A percentile compares a stretch with the other conserved stretches of the same genome.
phyloP scores from a whole-genome alignment of 1,140 invertebrate species.

The Agrilus planipennis region DNA sequence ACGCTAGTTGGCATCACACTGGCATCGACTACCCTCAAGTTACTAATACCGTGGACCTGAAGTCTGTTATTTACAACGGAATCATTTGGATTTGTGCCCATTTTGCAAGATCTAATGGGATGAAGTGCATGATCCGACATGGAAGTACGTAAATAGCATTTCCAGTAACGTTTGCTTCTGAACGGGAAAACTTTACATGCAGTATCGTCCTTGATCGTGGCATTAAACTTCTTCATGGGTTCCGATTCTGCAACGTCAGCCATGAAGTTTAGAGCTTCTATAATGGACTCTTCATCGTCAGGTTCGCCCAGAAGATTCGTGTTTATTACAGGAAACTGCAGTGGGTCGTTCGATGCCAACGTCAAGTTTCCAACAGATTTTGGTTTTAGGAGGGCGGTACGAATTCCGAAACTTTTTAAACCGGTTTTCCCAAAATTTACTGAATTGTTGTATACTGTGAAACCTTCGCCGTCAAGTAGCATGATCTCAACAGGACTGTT shows the following conservation, averaged over 20 bases:
- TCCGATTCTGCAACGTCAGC: background rate
- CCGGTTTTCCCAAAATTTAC: too few species aligned
- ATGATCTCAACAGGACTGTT: too few species aligned
- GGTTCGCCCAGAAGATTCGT: slow-evolving; percentile 59
- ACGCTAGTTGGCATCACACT: slow-evolving; percentile 51
- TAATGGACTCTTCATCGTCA: slow-evolving; percentile 40
- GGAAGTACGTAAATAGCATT: background rate
- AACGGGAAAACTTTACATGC: background rate
- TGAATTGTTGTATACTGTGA: too few species aligned
- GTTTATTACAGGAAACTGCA: slow-evolving; percentile 65
- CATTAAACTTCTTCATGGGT: background rate
- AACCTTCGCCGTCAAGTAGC: too few species aligned
- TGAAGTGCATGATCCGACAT: slow-evolving; percentile 22
- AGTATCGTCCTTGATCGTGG: background rate
- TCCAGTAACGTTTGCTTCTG: background rate
- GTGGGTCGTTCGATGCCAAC: slow-evolving; percentile 53
- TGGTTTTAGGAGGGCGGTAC: slow-evolving; percentile 51
- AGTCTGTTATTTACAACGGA: slow-evolving; percentile 12
- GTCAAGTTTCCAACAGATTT: slow-evolving; percentile 59
- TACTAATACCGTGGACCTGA: slow-evolving; percentile 30
- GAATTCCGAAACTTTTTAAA: slow-evolving; percentile 22
- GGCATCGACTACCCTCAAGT: slow-evolving; percentile 51
- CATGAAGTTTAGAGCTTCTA: slow-evolving; percentile 31
- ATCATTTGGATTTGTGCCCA: slow-evolving; percentile 32
- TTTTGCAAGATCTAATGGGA: slow-evolving; percentile 40